These are phyloP conservation scores for Apodemia duryi DNA, from an alignment of 2,888 invertebrate genomes.

Conservation along the genomic window DNA sequence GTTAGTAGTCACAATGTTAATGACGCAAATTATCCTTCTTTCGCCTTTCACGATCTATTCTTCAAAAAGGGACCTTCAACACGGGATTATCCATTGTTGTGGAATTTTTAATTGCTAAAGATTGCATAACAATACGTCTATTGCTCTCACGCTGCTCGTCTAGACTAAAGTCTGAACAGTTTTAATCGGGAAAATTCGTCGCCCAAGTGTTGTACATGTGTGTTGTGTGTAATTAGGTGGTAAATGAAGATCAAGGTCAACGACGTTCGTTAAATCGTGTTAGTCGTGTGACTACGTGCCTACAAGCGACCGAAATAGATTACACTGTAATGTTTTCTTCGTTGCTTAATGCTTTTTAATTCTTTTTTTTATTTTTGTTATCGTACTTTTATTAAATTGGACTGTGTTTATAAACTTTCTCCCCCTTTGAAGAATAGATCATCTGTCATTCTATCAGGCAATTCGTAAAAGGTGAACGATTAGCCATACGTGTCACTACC, in stretches of 20 bases:
- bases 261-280: not conserved
- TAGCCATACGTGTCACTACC: too few species aligned
- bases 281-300: slow-evolving; percentile 1
- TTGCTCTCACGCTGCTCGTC: not conserved
- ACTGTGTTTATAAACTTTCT: too few species aligned
- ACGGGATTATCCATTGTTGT: too few species aligned
- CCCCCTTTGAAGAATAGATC: too few species aligned
- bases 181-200: slow-evolving; percentile 5
- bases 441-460: too few species aligned
- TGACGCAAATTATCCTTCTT: too few species aligned
- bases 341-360: slow-evolving; percentile 6
- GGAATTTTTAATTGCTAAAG: too few species aligned
- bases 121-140: not conserved
- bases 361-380: not conserved
- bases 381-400: too few species aligned
- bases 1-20: too few species aligned
- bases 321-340: slow-evolving; percentile 15
- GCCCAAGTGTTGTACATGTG: not conserved
- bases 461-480: too few species aligned
- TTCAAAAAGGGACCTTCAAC: too few species aligned
- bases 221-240: slow-evolving; percentile 3
- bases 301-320: slow-evolving; percentile 1
- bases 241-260: slow-evolving; percentile 11
- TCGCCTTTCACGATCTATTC: too few species aligned
- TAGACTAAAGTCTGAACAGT: not conserved